A percentile compares a stretch with the other conserved stretches of the same genome.
Conservation (phyloP, 2,797 vertebrate genomes). For the Halcyon chelicuti region DNA sequence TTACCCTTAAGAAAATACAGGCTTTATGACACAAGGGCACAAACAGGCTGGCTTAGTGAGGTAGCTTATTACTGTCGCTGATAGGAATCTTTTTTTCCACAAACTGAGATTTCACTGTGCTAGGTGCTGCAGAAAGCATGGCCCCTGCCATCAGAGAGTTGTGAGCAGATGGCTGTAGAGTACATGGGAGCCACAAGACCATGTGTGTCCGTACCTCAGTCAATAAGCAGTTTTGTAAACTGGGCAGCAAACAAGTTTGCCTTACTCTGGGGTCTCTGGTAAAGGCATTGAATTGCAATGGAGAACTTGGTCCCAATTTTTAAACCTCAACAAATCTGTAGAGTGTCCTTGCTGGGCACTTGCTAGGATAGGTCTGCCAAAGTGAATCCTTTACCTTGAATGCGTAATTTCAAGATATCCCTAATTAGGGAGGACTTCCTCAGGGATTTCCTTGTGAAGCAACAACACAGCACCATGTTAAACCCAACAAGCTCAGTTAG, state of each 20-base stretch:
- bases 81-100: not conserved
- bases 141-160: not conserved
- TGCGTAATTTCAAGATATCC: not conserved
- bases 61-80: not conserved
- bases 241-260: not conserved
- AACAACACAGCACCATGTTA: not conserved
- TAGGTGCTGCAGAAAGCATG: not conserved
- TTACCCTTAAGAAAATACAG: not conserved
- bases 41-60: not conserved
- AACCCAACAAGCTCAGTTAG: not conserved
- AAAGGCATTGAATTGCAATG: not conserved
- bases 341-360: not conserved
- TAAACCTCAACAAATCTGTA: not conserved
- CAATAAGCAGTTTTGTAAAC: not conserved
- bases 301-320: not conserved
- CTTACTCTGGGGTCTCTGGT: not conserved
- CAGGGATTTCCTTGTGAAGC: not conserved
- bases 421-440: not conserved
- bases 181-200: not conserved
- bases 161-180: not conserved
- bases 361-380: not conserved
- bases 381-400: not conserved
- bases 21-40: not conserved
- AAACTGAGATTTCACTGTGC: fast-evolving
- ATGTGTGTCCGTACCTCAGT: not conserved